phyloP scores from a whole-genome alignment of 2,888 invertebrate species.

The Diadegma fenestrale region DNA sequence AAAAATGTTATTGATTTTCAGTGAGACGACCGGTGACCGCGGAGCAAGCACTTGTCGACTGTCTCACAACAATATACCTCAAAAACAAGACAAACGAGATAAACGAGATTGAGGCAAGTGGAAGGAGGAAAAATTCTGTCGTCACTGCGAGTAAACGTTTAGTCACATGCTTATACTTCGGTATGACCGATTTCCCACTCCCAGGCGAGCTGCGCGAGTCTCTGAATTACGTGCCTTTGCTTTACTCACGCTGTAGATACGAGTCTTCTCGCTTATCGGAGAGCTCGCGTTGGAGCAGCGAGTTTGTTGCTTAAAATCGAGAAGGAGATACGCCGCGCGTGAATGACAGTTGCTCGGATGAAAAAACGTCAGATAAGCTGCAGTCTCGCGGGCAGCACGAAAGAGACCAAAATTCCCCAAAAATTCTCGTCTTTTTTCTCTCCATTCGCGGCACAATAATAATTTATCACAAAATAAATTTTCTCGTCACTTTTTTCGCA shows the following conservation, averaged over 20 bases:
- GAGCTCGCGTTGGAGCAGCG: not conserved
- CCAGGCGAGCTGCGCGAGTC: not conserved
- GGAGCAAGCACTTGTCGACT: constrained; percentile 7
- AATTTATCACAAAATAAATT: not conserved
- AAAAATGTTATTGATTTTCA: too few relatives aligned
- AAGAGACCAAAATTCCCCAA: not conserved
- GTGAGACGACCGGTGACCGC: not conserved
- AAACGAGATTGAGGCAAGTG: constrained; percentile 21
- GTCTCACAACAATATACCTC: not conserved
- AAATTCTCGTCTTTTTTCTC: not conserved
- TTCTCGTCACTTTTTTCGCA: not conserved
- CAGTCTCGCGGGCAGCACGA: not conserved
- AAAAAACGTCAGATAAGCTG: not conserved
- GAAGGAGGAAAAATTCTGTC: constrained; percentile 3
- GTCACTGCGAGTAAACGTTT: constrained; percentile 4
- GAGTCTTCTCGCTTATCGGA: not conserved
- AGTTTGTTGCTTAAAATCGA: not conserved
- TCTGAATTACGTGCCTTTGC: not conserved
- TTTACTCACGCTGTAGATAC: not conserved
- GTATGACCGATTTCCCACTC: constrained; percentile 9
- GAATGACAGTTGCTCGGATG: not conserved
- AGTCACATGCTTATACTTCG: not conserved
- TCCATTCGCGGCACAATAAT: not conserved
- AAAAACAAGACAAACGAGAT: constrained; percentile 23
- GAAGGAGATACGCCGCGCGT: not conserved